Percentiles rank a stretch among this genome's conserved stretches.
phyloP scores from a whole-genome alignment of 1,140 invertebrate species.

The Cyclina sinensis region DNA sequence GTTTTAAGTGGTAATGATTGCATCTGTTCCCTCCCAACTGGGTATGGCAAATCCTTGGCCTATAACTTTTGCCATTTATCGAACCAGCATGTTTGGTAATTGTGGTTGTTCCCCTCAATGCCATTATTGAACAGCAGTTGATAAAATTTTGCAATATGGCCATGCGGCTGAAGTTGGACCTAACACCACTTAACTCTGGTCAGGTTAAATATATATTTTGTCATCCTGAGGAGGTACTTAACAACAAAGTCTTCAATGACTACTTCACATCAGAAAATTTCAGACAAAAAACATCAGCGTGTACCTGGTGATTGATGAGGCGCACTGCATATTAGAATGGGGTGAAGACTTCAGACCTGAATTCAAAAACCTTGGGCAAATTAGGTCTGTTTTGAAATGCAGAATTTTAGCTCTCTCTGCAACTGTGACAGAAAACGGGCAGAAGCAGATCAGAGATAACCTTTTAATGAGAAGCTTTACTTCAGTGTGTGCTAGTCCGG shows the following conservation, averaged over 20 bases:
- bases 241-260: slow-evolving; percentile 20
- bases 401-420: slow-evolving; percentile 31
- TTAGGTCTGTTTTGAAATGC: slow-evolving; percentile 44
- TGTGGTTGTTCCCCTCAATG: slow-evolving; percentile 21
- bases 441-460: slow-evolving; percentile 15
- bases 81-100: slow-evolving; percentile 7
- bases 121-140: slow-evolving; percentile 13
- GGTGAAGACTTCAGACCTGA: slow-evolving; percentile 53
- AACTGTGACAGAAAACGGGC: slow-evolving; percentile 9
- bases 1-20: slow-evolving; percentile 42
- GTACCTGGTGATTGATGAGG: slow-evolving; percentile 51
- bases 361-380: slow-evolving; percentile 4
- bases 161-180: slow-evolving; percentile 27
- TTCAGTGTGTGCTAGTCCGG: slow-evolving; percentile 31
- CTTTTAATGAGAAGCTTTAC: neutral
- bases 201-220: slow-evolving; percentile 26
- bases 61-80: slow-evolving; percentile 45
- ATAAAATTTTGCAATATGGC: slow-evolving; percentile 8
- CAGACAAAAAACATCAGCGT: neutral
- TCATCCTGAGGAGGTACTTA: slow-evolving; percentile 34
- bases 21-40: slow-evolving; percentile 47
- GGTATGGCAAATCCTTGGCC: slow-evolving; percentile 29
- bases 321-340: slow-evolving; percentile 54
- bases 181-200: neutral
- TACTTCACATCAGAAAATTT: slow-evolving; percentile 6